Conservation (phyloP, 2,888 invertebrate genomes). For the Eueremaeus valkanovi region DNA sequence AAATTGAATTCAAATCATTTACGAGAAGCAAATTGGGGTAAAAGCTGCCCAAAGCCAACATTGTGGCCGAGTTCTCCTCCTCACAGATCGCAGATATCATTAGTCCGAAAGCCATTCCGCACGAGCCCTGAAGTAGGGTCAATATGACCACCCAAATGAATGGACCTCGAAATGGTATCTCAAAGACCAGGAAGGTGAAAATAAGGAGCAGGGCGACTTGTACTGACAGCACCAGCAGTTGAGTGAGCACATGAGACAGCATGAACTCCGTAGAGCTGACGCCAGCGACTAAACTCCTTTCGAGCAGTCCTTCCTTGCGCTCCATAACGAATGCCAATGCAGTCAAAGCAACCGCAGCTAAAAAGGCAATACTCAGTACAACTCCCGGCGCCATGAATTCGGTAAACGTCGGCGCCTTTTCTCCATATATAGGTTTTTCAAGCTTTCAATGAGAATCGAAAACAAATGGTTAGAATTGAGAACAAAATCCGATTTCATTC, state of each 20-base stretch:
- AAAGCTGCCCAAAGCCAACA: constrained; percentile 76
- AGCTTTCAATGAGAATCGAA: constrained; percentile 27
- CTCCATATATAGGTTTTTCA: constrained; percentile 46
- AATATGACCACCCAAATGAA: constrained; percentile 76
- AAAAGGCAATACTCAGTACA: constrained; percentile 90
- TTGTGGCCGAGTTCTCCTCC: constrained; percentile 47
- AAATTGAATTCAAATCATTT: too few species aligned
- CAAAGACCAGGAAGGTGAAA: constrained; percentile 85
- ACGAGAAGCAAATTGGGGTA: constrained; percentile 74
- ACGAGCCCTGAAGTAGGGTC: constrained; percentile 82
- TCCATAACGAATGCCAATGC: constrained; percentile 87
- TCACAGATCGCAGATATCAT: constrained; percentile 46
- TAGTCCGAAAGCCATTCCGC: constrained; percentile 89
- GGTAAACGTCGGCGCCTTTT: constrained; percentile 70
- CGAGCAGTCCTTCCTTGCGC: constrained; percentile 82
- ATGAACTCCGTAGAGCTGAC: constrained; percentile 75
- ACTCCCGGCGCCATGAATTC: constrained; percentile 95
- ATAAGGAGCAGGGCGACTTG: constrained; percentile 77
- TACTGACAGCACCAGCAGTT: constrained; percentile 91
- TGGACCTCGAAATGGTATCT: constrained; percentile 83
- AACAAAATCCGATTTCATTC: constrained; percentile 43
- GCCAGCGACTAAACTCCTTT: constrained; percentile 82
- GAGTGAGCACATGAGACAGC: constrained; percentile 86
- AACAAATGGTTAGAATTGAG: not conserved
- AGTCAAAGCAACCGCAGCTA: constrained; percentile 89